These are phyloP conservation scores for Mystacornis crossleyi DNA, from an alignment of 2,113 vertebrate species.

Conservation along the genomic window DNA sequence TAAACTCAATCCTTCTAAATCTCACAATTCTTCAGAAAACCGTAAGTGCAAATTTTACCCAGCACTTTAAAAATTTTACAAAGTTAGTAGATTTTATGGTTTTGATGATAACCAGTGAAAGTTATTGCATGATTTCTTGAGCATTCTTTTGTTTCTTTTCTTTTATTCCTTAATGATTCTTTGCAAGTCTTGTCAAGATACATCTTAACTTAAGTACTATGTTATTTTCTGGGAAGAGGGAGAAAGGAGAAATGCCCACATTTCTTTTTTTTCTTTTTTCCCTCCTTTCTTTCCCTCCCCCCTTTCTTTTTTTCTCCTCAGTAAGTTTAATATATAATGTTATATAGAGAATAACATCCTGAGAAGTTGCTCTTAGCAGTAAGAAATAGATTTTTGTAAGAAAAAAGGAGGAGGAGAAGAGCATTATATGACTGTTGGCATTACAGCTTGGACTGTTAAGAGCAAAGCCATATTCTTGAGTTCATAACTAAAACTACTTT, in stretches of 20 bases:
- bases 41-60: background rate
- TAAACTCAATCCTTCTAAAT: background rate
- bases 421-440: background rate
- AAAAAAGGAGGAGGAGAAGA: background rate
- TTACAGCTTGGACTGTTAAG: background rate
- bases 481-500: background rate
- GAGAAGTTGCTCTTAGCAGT: background rate
- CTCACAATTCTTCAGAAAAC: background rate
- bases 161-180: background rate
- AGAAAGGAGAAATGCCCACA: background rate
- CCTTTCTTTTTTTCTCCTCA: fast-evolving
- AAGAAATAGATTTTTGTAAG: background rate
- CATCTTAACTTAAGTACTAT: background rate
- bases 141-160: background rate
- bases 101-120: background rate
- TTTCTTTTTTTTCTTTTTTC: fast-evolving
- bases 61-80: background rate
- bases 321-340: background rate
- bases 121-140: background rate
- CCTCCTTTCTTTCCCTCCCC: fast-evolving
- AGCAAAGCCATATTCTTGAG: background rate
- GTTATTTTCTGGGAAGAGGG: background rate
- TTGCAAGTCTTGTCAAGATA: background rate
- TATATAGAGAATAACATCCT: background rate
- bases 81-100: background rate